Evolutionary conservation across 2,113 vertebrate genomes (phyloP).

Genomic region (Calypte anna): DNA sequence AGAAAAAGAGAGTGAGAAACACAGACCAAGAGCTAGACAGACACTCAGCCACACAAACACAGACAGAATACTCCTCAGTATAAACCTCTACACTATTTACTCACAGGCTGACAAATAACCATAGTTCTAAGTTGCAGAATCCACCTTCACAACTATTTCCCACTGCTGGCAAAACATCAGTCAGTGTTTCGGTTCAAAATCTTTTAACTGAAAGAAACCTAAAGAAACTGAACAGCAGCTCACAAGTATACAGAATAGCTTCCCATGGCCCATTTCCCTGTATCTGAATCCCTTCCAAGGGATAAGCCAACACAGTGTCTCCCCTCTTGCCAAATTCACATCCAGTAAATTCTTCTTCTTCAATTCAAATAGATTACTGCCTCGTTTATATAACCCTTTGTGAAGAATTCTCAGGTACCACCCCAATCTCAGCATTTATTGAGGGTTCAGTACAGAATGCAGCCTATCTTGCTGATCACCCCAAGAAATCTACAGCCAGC

Average conservation of each 20-base stretch:
- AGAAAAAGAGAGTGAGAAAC: constrained; percentile 52
- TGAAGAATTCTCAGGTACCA: background rate
- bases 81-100: constrained; percentile 45
- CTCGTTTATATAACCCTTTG: background rate
- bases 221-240: constrained; percentile 37
- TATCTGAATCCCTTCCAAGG: background rate
- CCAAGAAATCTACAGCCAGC: background rate
- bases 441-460: background rate
- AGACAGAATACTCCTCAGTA: background rate
- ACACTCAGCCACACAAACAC: constrained; percentile 28
- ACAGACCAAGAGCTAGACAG: constrained; percentile 55
- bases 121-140: constrained; percentile 30
- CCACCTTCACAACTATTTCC: constrained; percentile 39
- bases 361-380: background rate
- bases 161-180: constrained; percentile 63
- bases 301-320: background rate
- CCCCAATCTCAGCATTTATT: background rate
- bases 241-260: background rate
- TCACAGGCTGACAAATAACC: constrained; percentile 55
- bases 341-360: background rate
- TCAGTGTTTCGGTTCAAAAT: constrained; percentile 1
- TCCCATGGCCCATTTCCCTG: background rate
- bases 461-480: background rate
- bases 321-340: background rate
- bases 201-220: constrained; percentile 50